These are phyloP conservation scores for Leistus spinibarbis DNA, from an alignment of 2,888 invertebrate genomes.

Conservation along the genomic window DNA sequence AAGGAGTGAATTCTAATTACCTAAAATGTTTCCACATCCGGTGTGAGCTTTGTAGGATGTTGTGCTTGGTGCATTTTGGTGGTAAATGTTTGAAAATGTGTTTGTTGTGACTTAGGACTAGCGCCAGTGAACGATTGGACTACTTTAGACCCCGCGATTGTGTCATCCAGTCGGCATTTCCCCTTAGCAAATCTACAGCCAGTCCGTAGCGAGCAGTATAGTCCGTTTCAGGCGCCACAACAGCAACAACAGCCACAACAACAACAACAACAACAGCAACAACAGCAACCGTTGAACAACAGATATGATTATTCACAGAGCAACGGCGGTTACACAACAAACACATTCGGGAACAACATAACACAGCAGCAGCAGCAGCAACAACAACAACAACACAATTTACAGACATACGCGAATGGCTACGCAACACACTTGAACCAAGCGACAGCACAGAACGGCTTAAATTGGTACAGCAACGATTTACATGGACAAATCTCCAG, in stretches of 20 bases:
- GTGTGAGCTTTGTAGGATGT: constrained; percentile 34
- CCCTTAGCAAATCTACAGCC: constrained; percentile 55
- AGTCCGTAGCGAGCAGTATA: constrained; percentile 51
- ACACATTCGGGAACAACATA: not conserved
- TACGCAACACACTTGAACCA: constrained; percentile 45
- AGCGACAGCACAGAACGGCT: constrained; percentile 9
- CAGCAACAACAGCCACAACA: constrained; percentile 49
- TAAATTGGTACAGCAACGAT: constrained; percentile 55
- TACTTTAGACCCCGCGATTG: constrained; percentile 91
- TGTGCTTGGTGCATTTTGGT: constrained; percentile 33
- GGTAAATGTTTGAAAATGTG: not conserved
- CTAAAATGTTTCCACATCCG: no score
- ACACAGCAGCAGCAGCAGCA: constrained; percentile 7
- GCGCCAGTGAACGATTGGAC: constrained; percentile 81
- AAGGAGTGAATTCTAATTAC: no score
- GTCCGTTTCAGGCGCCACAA: constrained; percentile 53
- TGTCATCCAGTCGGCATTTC: constrained; percentile 72
- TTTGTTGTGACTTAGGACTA: constrained; percentile 53
- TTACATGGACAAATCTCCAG: constrained; percentile 55
- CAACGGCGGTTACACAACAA: constrained; percentile 36
- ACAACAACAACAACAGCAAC: constrained; percentile 40
- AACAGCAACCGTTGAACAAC: constrained; percentile 2
- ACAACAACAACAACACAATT: constrained; percentile 22
- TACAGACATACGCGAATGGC: constrained; percentile 43
- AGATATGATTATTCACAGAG: not conserved